Base-by-base conservation (phyloP, 2,888 invertebrate species). In the Volucella inflata region DNA sequence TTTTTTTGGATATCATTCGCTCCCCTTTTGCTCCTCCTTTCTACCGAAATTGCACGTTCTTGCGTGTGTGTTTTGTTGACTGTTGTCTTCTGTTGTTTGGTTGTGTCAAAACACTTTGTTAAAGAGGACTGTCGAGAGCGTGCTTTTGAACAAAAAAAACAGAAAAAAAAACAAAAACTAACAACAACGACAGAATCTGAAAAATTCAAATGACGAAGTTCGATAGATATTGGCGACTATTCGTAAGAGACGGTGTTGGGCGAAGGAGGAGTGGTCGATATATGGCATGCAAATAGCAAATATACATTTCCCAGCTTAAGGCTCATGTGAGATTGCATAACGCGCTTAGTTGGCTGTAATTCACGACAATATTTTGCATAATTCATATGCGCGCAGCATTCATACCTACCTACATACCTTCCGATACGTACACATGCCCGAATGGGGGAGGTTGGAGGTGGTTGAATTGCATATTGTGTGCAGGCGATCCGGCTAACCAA, bases 351-450 rank as follows among this genome's bases (percentile, higher is more conserved):
- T 85, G 85, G 85, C 59, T 85, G 85, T 85, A 85, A 85, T 85
- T 85, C 85, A 85, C 85, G 85, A 85, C 85, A 81, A 85, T 81
- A 85, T 85, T 85, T 85, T 85, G 85, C 85, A 85, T 85, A 85
- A 85, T 85, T 85, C 85, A 85, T 85, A 85, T 81, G 85, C 81
- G 76, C 75, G 65, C 30, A 44, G 17, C 30, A 2, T 30, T 30
- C 6, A 30, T 30, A 30, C 30, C 30, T 30, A 30, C 30, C 30
- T 30, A 30, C 30, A 30, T 30, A 30, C 30, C 30, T 30, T 30
- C 6, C 6, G 6, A 30, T 6, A 30, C 30, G 30, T 30, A 30
- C 30, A 30, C 30, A 30, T 30, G 6, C 6, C 30, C 30, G 30
- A 59, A 57, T 80, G 76, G 57, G 68, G 72, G 81, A 80, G 76